phyloP scores from a whole-genome alignment of 2,888 invertebrate species.

The Caenorhabditis wallacei region DNA sequence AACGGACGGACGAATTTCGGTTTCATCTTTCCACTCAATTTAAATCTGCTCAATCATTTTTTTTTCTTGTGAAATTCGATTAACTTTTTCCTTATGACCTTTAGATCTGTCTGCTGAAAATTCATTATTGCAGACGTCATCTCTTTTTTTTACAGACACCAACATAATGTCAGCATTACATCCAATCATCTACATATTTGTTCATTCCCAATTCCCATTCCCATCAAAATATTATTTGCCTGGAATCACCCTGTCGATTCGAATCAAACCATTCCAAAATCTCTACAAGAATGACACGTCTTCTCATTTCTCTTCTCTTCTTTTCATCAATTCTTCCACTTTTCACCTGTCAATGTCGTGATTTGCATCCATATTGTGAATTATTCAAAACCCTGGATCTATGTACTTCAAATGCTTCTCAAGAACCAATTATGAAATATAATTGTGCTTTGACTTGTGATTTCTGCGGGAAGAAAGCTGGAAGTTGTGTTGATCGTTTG shows the following conservation, averaged over 20 bases:
- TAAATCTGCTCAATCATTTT: too few species aligned
- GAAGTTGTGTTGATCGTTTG: constrained; percentile 53
- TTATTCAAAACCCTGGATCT: constrained; percentile 52
- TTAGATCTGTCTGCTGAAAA: too few species aligned
- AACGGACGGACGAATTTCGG: too few species aligned
- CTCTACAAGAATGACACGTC: neutral
- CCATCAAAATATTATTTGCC: neutral
- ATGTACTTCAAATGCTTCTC: constrained; percentile 37
- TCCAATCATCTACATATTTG: too few species aligned
- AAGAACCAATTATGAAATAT: constrained; percentile 62
- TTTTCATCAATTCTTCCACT: neutral
- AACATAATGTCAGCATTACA: too few species aligned
- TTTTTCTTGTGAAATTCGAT: too few species aligned
- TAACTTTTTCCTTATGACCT: too few species aligned
- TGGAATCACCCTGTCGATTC: neutral
- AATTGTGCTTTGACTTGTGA: constrained; percentile 58
- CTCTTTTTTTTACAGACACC: too few species aligned
- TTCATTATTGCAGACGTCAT: too few species aligned
- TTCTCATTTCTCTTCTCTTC: neutral
- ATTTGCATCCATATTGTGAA: constrained; percentile 59
- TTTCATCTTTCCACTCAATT: too few species aligned
- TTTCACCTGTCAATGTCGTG: constrained; percentile 53
- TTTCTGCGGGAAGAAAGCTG: constrained; percentile 52
- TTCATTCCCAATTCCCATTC: neutral
- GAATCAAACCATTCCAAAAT: too few species aligned